Evolutionary conservation across 2,888 invertebrate genomes (phyloP), one percentile per base, ranked within the genome.

Genomic region (Elmis aenea): DNA sequence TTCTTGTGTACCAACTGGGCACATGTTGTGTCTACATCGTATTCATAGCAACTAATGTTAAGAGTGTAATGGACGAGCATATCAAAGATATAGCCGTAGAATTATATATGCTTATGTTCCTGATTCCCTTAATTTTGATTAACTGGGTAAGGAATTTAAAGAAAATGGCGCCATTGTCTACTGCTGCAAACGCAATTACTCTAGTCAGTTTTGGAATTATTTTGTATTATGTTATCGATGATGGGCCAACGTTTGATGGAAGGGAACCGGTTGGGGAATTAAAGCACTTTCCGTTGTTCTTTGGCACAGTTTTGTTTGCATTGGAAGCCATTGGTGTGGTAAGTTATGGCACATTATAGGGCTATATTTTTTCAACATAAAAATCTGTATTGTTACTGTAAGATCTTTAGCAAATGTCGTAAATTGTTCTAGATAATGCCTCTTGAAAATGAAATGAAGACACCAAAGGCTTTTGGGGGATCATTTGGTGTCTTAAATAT

Each of bases 1-100:
- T 88, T 2, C 63, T 94, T 46, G 74, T 92, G 33, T 96, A 95
- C 55, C 96, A 97, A 68, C 74, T 96, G 54, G 97, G 97, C 26
- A 90, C 92, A 28, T 95, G 96, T 64, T 94, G 94, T 65, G 94
- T 96, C 1, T 97, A 97, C 67, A 85, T 92, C 12, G 88, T 96
- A 0, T 97, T 96, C 65, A 88, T 96, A 28, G 80, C 93, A 0
- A 81, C 82, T 41, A 94, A 91, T 66, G 74, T 94, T n/a, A 74
- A 84, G 59, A 72, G 69, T 50, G 83, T 88, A 6, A 66, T 75
- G 8, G 72, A 72, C 22, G 66, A 73, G 11, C 75, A 81, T 52
- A 57, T 65, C 2, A 61, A 73, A 1, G 59, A 66, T 2, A 64
- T 79, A 3, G 72, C 75, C 29, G 71, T 81, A 18, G 70, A 77